Percentiles rank a stretch among this genome's conserved stretches.
Evolutionary conservation across 2,113 vertebrate species (phyloP).

Genomic region (Barbus barbus): DNA sequence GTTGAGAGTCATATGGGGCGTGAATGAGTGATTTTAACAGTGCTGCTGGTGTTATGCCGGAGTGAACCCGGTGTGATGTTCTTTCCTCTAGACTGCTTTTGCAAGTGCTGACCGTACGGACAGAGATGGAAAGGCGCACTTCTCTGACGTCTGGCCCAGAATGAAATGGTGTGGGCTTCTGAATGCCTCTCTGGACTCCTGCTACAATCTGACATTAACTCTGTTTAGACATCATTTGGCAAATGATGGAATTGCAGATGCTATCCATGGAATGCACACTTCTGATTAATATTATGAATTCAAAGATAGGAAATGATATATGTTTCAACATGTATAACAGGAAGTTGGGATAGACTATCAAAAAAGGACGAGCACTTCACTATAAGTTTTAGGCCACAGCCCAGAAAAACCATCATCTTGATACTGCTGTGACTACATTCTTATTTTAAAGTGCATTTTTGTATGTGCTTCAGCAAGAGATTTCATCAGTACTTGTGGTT

Average conservation of each 20-base stretch:
- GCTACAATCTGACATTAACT: not conserved
- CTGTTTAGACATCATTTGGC: too few relatives aligned
- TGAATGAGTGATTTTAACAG: not conserved
- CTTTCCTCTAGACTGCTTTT: not conserved
- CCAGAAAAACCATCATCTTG: not conserved
- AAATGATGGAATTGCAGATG: not conserved
- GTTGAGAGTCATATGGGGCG: slow-evolving; percentile 25
- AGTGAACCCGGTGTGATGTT: slow-evolving; percentile 10
- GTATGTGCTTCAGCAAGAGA: not conserved
- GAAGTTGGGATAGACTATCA: too few relatives aligned
- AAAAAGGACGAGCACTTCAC: too few relatives aligned
- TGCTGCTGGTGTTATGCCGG: slow-evolving; percentile 29
- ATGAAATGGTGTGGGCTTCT: not conserved
- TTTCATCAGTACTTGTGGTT: not conserved
- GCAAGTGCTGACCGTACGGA: slow-evolving; percentile 11
- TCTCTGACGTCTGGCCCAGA: slow-evolving; percentile 6
- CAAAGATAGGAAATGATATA: too few relatives aligned
- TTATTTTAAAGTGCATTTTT: not conserved
- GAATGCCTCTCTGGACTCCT: slow-evolving; percentile 13
- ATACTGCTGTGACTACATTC: not conserved
- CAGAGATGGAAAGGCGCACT: not conserved
- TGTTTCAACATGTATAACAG: too few relatives aligned
- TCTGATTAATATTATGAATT: not conserved
- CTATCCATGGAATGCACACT: not conserved
- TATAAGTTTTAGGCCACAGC: not conserved